Evolutionary conservation across 2,888 invertebrate genomes (phyloP), one percentile per base, ranked within the genome.

Genomic region (Mesoligia furuncula): DNA sequence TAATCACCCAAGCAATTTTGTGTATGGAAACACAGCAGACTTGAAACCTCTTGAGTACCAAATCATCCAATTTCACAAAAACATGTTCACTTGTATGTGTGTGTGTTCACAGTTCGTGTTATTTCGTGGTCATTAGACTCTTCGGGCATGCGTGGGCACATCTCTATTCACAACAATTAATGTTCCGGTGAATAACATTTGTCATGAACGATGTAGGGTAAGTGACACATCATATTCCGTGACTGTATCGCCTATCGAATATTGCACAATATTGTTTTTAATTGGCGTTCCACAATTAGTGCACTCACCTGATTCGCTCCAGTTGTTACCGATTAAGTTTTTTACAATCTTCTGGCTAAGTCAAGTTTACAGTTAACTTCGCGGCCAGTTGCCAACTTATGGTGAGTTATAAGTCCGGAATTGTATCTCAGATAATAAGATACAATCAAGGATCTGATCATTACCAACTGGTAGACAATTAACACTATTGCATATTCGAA

Each of bases 301-400:
- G 90, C 93, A 92, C 92, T 93, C 92, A 93, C 92, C 93, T 92
- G 96, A 96, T 96, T 95, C 93, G 96, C 95, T 96, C 96, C 96
- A 96, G 95, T 96, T 96, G 95, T 95, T 95, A 95, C 89, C 95
- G 95, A 95, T 96, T 95, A 93, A 94, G 93, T 96, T 96, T 96
- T 84, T 96, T 96, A 94, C 93, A 90, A 90, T 91, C 93, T 88
- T 91, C 92, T 87, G 90, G 91, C 93, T 92, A 93, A 94, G 92
- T 91, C 93, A 91, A 92, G 92, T 95, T 94, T 95, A 96, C 96
- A 93, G 96, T 96, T 96, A 96, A 76, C 85, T 88, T 85, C 85
- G 87, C 88, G 84, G 90, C 87, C 90, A 91, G 92, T 93, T 94
- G 91, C 93, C 90, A 91, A 92, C 93, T 93, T 94, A 95, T 94